These are phyloP conservation scores for Andrena minutula DNA, from an alignment of 2,888 invertebrate species.

Conservation along the genomic window DNA sequence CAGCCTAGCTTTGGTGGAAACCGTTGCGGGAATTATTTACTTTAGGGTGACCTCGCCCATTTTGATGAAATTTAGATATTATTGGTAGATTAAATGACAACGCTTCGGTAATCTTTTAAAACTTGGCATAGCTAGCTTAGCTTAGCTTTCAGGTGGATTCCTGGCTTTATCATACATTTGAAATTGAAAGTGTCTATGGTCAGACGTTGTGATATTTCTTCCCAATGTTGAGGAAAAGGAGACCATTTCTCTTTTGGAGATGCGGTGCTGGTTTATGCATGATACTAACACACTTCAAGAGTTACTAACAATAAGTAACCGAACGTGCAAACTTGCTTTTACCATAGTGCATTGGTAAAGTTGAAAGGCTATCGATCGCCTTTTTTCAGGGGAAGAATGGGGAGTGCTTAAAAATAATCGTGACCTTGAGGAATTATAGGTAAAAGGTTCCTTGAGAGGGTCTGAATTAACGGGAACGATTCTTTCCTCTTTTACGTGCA, in stretches of 20 bases:
- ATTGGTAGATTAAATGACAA: too few relatives aligned
- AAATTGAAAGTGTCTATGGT: too few relatives aligned
- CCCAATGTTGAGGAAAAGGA: background rate
- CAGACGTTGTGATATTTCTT: background rate
- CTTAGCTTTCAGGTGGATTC: too few relatives aligned
- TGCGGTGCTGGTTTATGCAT: too few relatives aligned
- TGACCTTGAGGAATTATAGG: background rate
- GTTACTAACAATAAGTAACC: background rate
- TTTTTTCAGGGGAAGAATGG: background rate
- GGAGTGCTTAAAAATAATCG: slow-evolving; percentile 19
- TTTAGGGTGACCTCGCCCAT: too few relatives aligned
- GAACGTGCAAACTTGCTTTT: slow-evolving; percentile 15
- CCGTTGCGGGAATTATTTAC: too few relatives aligned
- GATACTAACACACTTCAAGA: background rate
- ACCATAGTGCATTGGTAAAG: slow-evolving; percentile 19
- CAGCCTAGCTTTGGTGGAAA: too few relatives aligned
- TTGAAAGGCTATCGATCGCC: slow-evolving; percentile 12
- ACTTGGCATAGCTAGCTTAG: too few relatives aligned
- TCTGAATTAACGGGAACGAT: background rate
- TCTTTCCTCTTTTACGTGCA: slow-evolving; percentile 24
- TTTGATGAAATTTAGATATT: too few relatives aligned
- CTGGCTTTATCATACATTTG: too few relatives aligned
- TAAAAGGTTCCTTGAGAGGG: background rate
- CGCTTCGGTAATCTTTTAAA: too few relatives aligned
- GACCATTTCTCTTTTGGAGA: background rate